phyloP scores from a whole-genome alignment of 2,888 invertebrate species.

The Anodontia alba region DNA sequence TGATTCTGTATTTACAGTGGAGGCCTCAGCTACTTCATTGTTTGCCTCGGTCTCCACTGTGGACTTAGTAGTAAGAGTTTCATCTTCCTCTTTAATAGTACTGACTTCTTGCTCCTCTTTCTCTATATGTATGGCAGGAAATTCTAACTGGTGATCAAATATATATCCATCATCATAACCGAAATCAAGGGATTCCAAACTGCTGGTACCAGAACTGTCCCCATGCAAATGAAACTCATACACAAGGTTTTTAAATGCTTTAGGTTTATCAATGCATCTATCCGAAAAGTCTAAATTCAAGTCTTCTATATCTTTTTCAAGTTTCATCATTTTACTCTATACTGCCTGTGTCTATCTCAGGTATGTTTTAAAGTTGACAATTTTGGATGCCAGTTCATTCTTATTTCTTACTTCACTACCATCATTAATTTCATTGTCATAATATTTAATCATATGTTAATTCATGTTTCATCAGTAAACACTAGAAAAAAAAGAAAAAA shows the following conservation, averaged over 20 bases:
- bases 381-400: neutral
- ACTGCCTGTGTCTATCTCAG: no score
- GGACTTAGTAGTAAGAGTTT: neutral
- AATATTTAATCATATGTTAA: no score
- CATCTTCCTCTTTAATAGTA: neutral
- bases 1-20: neutral
- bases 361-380: neutral
- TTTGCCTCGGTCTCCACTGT: neutral
- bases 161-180: conserved; percentile 57
- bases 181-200: conserved; percentile 22
- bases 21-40: neutral
- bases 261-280: conserved; percentile 40
- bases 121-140: conserved; percentile 13
- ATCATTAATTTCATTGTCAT: no score
- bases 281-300: conserved; percentile 67
- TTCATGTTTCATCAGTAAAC: no score
- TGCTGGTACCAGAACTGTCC: conserved; percentile 5
- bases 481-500: no score
- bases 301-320: conserved; percentile 42
- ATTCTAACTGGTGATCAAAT: conserved; percentile 58
- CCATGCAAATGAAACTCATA: conserved; percentile 44
- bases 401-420: neutral
- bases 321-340: conserved; percentile 25
- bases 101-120: neutral
- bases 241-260: conserved; percentile 17